Percentiles rank a stretch among this genome's conserved stretches.
Conservation (phyloP, 23 tunicate genomes). For the Ciona savignyi region DNA sequence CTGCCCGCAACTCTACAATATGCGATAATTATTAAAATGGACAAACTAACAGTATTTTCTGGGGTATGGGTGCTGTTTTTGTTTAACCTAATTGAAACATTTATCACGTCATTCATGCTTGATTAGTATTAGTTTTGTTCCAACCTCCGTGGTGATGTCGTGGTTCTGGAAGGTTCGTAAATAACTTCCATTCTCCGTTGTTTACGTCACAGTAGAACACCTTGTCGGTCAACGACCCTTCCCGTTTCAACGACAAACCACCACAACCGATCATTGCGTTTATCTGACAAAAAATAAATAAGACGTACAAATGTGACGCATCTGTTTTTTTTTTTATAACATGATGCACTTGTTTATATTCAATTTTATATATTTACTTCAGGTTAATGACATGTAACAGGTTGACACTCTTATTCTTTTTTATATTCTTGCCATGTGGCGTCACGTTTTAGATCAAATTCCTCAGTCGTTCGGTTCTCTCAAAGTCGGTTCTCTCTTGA, state of each 20-base stretch:
- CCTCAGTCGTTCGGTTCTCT: too few relatives aligned
- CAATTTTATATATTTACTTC: not conserved
- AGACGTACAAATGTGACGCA: not conserved
- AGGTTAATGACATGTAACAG: too few relatives aligned
- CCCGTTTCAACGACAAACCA: conserved; percentile 38
- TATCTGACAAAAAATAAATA: conserved; percentile 16
- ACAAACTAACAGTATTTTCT: too few relatives aligned
- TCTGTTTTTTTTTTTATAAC: too few relatives aligned
- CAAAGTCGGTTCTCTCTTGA: too few relatives aligned
- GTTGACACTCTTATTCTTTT: too few relatives aligned
- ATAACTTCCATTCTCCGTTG: conserved; percentile 37
- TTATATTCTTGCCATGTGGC: too few relatives aligned
- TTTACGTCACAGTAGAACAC: conserved; percentile 28
- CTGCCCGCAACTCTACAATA: too few relatives aligned
- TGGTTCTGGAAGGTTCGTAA: conserved; percentile 55
- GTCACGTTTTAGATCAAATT: too few relatives aligned
- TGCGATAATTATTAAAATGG: too few relatives aligned
- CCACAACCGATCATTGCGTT: conserved; percentile 48
- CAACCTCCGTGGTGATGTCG: conserved; percentile 84
- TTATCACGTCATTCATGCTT: not conserved
- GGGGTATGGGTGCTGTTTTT: not conserved
- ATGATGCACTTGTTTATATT: not conserved
- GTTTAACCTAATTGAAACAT: not conserved
- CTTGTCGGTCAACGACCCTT: conserved; percentile 37
- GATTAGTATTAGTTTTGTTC: too few relatives aligned